These are phyloP conservation scores for Heliconius cydno DNA, from an alignment of 2,888 invertebrate species.

Conservation along the genomic window DNA sequence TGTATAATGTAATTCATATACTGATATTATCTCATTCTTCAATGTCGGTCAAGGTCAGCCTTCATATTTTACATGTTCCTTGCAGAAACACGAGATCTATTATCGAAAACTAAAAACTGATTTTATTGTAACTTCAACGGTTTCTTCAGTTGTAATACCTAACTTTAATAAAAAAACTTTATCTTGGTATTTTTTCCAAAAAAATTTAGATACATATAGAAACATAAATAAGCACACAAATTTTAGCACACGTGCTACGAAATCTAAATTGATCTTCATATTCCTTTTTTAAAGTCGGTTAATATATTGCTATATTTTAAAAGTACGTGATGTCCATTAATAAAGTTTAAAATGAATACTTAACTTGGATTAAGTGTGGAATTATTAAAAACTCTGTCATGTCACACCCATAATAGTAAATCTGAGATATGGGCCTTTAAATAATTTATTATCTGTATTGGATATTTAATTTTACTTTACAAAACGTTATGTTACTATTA, in stretches of 20 bases:
- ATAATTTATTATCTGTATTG: conserved; percentile 21
- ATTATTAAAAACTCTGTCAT: conserved; percentile 6
- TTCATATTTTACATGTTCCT: too few relatives aligned
- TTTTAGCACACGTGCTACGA: too few relatives aligned
- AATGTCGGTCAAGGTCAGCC: too few relatives aligned
- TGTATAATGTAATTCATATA: conserved; percentile 5
- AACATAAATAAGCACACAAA: too few relatives aligned
- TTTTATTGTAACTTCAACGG: neutral
- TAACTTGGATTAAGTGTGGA: neutral
- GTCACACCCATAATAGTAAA: conserved; percentile 17
- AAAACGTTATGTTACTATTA: neutral
- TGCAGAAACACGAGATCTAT: too few relatives aligned
- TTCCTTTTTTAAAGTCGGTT: neutral
- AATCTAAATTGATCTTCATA: too few relatives aligned
- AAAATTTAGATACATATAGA: too few relatives aligned
- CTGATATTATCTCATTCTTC: neutral
- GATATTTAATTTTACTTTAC: conserved; percentile 10
- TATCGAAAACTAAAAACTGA: neutral
- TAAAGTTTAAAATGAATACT: neutral
- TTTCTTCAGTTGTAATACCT: neutral
- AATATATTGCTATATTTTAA: neutral
- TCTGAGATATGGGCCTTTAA: conserved; percentile 19
- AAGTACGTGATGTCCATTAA: neutral
- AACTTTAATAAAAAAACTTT: neutral
- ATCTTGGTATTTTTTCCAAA: neutral